These are phyloP conservation scores for Plagodis dolabraria DNA, from an alignment of 2,888 invertebrate genomes.

Conservation along the genomic window DNA sequence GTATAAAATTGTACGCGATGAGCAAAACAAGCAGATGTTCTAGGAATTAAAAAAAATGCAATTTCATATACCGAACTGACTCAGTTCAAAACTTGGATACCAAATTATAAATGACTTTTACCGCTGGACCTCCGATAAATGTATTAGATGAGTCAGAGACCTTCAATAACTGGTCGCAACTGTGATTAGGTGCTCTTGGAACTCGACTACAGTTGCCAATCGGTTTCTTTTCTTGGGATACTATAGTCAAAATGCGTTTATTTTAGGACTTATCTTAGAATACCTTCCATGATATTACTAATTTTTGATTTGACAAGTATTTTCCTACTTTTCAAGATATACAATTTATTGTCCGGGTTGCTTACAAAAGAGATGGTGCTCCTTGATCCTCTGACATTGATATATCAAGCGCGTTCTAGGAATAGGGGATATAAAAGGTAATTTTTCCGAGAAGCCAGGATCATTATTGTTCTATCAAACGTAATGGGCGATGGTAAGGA, in stretches of 20 bases:
- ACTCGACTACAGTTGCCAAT: slow-evolving; percentile 1
- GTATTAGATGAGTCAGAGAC: slow-evolving; percentile 22
- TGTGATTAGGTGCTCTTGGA: slow-evolving; percentile 5
- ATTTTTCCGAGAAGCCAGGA: slow-evolving; percentile 15
- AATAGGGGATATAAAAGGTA: slow-evolving; percentile 26
- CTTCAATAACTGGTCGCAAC: slow-evolving; percentile 7
- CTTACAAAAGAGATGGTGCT: slow-evolving; percentile 6
- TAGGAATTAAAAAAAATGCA: neutral
- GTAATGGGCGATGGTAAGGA: slow-evolving; percentile 14
- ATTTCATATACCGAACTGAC: slow-evolving; percentile 2
- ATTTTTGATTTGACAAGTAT: too few species aligned
- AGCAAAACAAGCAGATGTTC: too few species aligned
- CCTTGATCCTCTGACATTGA: slow-evolving; percentile 17
- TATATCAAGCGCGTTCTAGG: slow-evolving; percentile 19
- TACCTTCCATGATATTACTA: too few species aligned
- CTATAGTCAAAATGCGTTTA: neutral
- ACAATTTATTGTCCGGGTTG: neutral
- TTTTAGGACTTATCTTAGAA: too few species aligned
- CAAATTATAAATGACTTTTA: slow-evolving; percentile 15
- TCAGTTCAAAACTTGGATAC: slow-evolving; percentile 9
- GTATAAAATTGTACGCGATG: too few species aligned
- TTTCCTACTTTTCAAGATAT: neutral
- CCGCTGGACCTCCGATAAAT: slow-evolving; percentile 16
- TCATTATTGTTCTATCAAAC: slow-evolving; percentile 23
- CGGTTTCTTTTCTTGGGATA: neutral